Evolutionary conservation across 2,888 invertebrate genomes (phyloP), one percentile per base, ranked within the genome.

Genomic region (Coronaproctus castanopsis): DNA sequence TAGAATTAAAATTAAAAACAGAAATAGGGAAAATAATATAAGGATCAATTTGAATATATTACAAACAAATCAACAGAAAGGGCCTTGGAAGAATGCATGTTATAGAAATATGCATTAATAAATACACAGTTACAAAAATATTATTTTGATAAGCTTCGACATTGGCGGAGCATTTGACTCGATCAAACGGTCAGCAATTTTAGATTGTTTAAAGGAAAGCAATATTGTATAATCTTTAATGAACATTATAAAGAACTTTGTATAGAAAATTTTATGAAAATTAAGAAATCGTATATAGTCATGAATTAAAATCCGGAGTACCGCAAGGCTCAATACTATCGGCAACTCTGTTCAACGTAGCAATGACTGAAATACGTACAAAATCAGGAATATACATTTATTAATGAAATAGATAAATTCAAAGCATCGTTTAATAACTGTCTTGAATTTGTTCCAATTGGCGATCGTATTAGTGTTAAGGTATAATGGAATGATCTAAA

Each of bases 371-470:
- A 36, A 36, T 36, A 36, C 36, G 14, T 36, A 36, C 5, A 36
- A 36, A 36, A 36, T 36, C 36, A 8, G 14, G 36, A 36, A 36
- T 14, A 36, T 36, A 36, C 36, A 36, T 5, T 36, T 36, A 36
- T 36, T 36, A 36, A 36, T n/a, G n/a, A n/a, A n/a, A n/a, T n/a
- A n/a, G n/a, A n/a, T n/a, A n/a, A n/a, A n/a, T n/a, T n/a, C n/a
- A n/a, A n/a, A n/a, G n/a, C n/a, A n/a, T n/a, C n/a, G n/a, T n/a
- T n/a, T n/a, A n/a, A n/a, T 62, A 64, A 65, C 68, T 69, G 70
- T 54, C 21, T 24, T 10, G 21, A n/a, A n/a, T 22, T 22, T 21
- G 62, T 61, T 60, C 22, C 60, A n/a, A n/a, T n/a, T n/a, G n/a
- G n/a, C n/a, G n/a, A n/a, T n/a, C n/a, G n/a, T n/a, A n/a, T n/a